These are phyloP conservation scores for Cheiracanthium punctorium DNA, from an alignment of 2,888 invertebrate genomes.

Conservation along the genomic window DNA sequence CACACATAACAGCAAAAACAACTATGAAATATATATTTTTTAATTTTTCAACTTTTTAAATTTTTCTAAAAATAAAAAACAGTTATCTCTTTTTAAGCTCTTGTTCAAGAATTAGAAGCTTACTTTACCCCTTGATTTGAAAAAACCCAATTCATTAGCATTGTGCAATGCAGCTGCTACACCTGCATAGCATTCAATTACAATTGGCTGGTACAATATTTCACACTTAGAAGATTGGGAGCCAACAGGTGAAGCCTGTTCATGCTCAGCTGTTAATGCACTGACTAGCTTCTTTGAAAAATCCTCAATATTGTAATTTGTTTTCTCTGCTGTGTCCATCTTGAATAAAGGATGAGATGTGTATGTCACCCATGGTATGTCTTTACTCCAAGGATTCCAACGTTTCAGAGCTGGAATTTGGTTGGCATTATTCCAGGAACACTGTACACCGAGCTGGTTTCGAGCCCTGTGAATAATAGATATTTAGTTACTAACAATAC, in stretches of 20 bases:
- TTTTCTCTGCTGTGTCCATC: slow-evolving; percentile 74
- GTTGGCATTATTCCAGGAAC: slow-evolving; percentile 86
- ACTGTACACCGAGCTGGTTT: slow-evolving; percentile 84
- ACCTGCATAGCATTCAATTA: slow-evolving; percentile 88
- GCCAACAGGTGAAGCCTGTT: background rate
- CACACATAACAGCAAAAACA: too few species aligned
- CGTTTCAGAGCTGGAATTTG: slow-evolving; percentile 80
- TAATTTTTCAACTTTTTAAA: background rate
- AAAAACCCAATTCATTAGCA: slow-evolving; percentile 88
- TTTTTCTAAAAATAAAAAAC: slow-evolving; percentile 9
- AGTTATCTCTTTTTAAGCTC: slow-evolving; percentile 69
- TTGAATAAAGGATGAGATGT: slow-evolving; percentile 83
- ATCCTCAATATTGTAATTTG: slow-evolving; percentile 77
- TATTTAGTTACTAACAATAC: too few species aligned
- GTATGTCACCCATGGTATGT: slow-evolving; percentile 86
- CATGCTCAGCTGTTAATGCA: slow-evolving; percentile 69
- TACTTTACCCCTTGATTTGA: slow-evolving; percentile 89
- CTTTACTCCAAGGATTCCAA: slow-evolving; percentile 83
- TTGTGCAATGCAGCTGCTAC: slow-evolving; percentile 88
- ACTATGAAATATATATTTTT: background rate
- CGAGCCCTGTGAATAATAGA: too few species aligned
- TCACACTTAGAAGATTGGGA: slow-evolving; percentile 68
- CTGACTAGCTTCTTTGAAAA: slow-evolving; percentile 76
- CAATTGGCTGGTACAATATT: slow-evolving; percentile 82
- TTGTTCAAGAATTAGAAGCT: slow-evolving; percentile 81